Percentiles rank a stretch among this genome's conserved stretches.
These are phyloP conservation scores for Sthenelais limicola DNA, from an alignment of 2,888 invertebrate genomes.

Conservation along the genomic window DNA sequence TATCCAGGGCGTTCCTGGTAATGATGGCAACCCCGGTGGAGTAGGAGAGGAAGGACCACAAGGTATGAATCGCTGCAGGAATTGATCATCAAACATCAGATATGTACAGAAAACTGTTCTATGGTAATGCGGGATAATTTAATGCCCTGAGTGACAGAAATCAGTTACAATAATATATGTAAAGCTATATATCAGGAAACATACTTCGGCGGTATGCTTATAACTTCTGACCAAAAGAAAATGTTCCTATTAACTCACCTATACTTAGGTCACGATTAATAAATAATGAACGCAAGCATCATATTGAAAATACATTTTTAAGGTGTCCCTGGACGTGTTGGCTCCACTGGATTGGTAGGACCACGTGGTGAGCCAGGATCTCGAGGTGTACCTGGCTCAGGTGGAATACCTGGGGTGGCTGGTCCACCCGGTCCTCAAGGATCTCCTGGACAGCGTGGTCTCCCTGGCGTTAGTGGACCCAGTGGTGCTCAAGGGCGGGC, in stretches of 20 bases:
- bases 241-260: too few relatives aligned
- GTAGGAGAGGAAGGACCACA: too few relatives aligned
- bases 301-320: background rate
- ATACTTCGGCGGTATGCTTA: background rate
- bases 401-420: conserved; percentile 34
- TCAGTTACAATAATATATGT: background rate
- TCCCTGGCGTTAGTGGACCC: conserved; percentile 5
- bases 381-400: conserved; percentile 1
- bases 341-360: background rate
- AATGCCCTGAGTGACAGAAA: too few relatives aligned
- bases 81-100: too few relatives aligned
- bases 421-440: conserved; percentile 45
- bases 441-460: conserved; percentile 33
- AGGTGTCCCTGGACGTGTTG: background rate
- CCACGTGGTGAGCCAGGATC: background rate
- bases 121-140: too few relatives aligned
- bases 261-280: too few relatives aligned
- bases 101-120: too few relatives aligned
- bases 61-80: too few relatives aligned
- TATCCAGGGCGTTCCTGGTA: too few relatives aligned
- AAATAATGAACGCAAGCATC: too few relatives aligned
- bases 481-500: background rate
- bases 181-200: background rate
- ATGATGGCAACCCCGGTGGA: too few relatives aligned
- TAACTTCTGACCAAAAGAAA: too few relatives aligned